Conservation (phyloP, 2,888 invertebrate species). For the Cremastinae sp. region DNA sequence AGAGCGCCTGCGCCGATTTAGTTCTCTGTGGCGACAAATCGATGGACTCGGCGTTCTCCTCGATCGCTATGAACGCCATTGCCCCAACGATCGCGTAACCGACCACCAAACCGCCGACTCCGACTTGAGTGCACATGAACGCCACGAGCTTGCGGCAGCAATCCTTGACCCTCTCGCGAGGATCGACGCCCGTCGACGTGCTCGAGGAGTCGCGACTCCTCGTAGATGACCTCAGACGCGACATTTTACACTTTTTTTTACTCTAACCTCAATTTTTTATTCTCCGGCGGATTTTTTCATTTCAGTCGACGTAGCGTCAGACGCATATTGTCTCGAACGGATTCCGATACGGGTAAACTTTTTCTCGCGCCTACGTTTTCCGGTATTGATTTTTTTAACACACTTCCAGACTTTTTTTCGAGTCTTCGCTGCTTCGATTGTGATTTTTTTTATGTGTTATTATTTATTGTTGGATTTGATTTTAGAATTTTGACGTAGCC, state of each 20-base stretch:
- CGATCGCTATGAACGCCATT: conserved; percentile 89
- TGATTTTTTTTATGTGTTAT: too few relatives aligned
- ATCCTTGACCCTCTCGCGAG: conserved; percentile 89
- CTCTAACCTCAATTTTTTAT: neutral
- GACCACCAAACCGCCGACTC: conserved; percentile 93
- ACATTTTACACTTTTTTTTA: conserved; percentile 62
- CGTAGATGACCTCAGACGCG: conserved; percentile 82
- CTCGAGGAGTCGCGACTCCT: conserved; percentile 85
- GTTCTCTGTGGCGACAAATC: conserved; percentile 81
- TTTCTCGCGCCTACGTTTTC: too few relatives aligned
- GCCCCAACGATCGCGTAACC: conserved; percentile 94
- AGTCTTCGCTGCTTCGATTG: too few relatives aligned
- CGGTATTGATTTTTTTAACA: too few relatives aligned
- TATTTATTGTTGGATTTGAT: too few relatives aligned
- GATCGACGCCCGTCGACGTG: conserved; percentile 85
- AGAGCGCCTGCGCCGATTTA: conserved; percentile 85
- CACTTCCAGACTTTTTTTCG: too few relatives aligned
- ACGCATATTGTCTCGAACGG: neutral
- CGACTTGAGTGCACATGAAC: conserved; percentile 94
- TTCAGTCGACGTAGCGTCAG: neutral
- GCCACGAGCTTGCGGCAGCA: conserved; percentile 92
- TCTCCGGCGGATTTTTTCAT: too few relatives aligned
- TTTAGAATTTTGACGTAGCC: too few relatives aligned
- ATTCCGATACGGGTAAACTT: neutral
- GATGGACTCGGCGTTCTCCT: conserved; percentile 82